Conservation (phyloP, 2,797 vertebrate genomes). For the Acestrorhynchus altus region DNA sequence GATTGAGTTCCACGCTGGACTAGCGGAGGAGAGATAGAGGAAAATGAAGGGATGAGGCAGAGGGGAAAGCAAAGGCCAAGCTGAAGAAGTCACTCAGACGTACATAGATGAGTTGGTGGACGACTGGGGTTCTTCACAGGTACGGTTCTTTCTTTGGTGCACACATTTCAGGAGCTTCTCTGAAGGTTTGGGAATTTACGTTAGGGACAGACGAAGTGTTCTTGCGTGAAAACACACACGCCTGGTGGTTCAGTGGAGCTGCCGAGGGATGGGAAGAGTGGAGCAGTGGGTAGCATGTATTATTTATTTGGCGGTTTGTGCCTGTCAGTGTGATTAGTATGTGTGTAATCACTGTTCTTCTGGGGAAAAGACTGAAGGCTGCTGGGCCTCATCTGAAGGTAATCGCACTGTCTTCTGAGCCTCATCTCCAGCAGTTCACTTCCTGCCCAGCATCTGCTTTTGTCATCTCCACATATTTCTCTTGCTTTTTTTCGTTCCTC, state of each 20-base stretch:
- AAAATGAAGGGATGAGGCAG: conserved; percentile 18
- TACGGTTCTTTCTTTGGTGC: conserved; percentile 61
- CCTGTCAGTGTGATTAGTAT: conserved; percentile 85
- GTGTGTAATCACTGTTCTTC: conserved; percentile 83
- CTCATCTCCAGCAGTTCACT: conserved; percentile 76
- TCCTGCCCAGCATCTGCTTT: conserved; percentile 84
- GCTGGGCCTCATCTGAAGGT: conserved; percentile 79
- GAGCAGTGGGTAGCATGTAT: conserved; percentile 82
- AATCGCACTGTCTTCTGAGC: conserved; percentile 77
- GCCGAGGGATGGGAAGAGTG: conserved; percentile 78
- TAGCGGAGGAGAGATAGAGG: conserved; percentile 56
- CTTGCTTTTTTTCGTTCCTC: conserved; percentile 80
- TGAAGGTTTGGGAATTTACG: conserved; percentile 59
- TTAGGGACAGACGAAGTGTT: background rate
- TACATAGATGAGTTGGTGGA: conserved; percentile 38
- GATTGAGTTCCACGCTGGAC: conserved; percentile 51
- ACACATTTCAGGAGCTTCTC: conserved; percentile 65
- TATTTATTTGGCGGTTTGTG: conserved; percentile 85
- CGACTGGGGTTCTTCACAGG: conserved; percentile 68
- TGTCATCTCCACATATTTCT: conserved; percentile 83
- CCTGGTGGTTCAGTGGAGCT: conserved; percentile 73
- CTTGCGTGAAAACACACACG: conserved; percentile 73
- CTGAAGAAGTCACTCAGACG: conserved; percentile 3
- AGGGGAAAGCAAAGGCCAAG: conserved; percentile 5
- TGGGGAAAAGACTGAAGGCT: conserved; percentile 72